Evolutionary conservation across 1,140 invertebrate genomes (phyloP).

Genomic region (Dreissena rostriformis): DNA sequence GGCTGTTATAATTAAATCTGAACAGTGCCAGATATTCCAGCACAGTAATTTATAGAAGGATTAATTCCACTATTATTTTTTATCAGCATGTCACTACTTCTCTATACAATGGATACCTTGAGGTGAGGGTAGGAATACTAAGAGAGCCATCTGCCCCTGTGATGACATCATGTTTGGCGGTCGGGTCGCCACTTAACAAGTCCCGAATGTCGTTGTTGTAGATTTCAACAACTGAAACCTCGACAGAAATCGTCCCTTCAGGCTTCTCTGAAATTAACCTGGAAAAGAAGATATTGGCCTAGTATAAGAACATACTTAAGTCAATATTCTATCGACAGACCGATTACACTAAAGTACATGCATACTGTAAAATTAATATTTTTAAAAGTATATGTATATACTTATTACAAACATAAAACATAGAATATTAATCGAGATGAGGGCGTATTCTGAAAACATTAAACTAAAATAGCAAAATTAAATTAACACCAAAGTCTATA

Average conservation of each 20-base stretch:
- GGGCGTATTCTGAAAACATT: too few relatives aligned
- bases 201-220: constrained; percentile 80
- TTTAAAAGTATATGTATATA: too few relatives aligned
- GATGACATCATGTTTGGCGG: constrained; percentile 76
- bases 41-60: background rate
- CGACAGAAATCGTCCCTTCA: constrained; percentile 69
- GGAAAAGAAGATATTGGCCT: constrained; percentile 6
- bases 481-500: too few relatives aligned
- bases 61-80: background rate
- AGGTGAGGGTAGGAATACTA: constrained; percentile 75
- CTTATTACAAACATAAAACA: too few relatives aligned
- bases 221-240: constrained; percentile 78
- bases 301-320: too few relatives aligned
- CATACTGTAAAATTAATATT: too few relatives aligned
- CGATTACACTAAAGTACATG: too few relatives aligned
- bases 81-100: constrained; percentile 13
- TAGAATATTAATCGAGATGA: too few relatives aligned
- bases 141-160: constrained; percentile 72
- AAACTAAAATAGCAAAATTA: too few relatives aligned
- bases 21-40: too few relatives aligned
- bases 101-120: constrained; percentile 62
- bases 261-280: constrained; percentile 76
- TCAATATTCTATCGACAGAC: too few relatives aligned
- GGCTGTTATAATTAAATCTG: too few relatives aligned
- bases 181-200: constrained; percentile 72